A percentile compares a stretch with the other conserved stretches of the same genome.
phyloP scores from a whole-genome alignment of 2,797 vertebrate species.

The Gobio occitaniae region DNA sequence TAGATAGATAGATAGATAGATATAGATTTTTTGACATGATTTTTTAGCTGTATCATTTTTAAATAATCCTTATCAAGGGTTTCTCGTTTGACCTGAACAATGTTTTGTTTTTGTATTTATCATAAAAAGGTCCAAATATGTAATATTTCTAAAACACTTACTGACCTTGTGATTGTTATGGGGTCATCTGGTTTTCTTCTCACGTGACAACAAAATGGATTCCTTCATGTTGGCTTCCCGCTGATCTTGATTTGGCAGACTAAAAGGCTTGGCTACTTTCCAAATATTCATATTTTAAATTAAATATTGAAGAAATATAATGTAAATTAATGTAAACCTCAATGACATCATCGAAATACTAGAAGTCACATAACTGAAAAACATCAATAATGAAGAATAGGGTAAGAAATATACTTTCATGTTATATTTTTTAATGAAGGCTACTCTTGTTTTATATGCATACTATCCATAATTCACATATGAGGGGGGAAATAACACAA shows the following conservation, averaged over 20 bases:
- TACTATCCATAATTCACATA: background rate
- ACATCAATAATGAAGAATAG: background rate
- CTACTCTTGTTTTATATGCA: background rate
- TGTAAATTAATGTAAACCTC: background rate
- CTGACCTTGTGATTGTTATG: background rate
- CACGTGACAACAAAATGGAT: background rate
- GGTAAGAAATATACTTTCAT: background rate
- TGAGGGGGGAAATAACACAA: no score
- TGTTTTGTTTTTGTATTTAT: no score
- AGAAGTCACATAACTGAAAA: background rate
- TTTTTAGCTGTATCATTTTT: no score
- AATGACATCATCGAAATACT: background rate
- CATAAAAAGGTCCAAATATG: background rate
- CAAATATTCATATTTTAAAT: background rate
- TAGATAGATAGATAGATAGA: background rate
- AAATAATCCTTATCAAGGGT: background rate
- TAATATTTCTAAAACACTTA: background rate
- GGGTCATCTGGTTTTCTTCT: background rate
- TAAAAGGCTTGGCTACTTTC: background rate
- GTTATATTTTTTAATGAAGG: background rate
- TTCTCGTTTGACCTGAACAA: background rate
- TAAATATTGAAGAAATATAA: background rate
- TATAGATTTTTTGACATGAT: no score
- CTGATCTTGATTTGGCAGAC: background rate
- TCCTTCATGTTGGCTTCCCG: background rate